Conservation (phyloP, 2,888 invertebrate genomes). For the Heliconius hortense region DNA sequence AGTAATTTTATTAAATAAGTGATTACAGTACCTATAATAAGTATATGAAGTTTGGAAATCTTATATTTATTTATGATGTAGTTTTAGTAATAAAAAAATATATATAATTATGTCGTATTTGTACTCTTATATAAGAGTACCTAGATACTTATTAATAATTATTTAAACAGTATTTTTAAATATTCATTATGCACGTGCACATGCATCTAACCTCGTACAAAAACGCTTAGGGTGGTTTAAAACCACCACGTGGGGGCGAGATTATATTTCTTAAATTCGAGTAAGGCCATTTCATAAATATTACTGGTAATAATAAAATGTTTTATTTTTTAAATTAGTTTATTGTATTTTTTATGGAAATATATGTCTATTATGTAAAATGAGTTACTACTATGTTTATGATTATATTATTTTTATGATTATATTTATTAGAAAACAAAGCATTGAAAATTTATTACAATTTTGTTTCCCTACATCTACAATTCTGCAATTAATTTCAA, state of each 20-base stretch:
- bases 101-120: background rate
- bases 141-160: background rate
- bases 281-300: background rate
- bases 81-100: background rate
- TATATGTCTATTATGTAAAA: background rate
- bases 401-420: no score
- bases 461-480: no score
- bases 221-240: slow-evolving; percentile 1
- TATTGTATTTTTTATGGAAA: background rate
- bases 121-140: background rate
- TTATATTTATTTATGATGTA: background rate
- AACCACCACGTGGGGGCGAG: slow-evolving; percentile 9
- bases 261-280: background rate
- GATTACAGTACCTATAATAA: no score
- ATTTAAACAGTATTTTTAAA: background rate
- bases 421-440: no score
- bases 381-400: background rate
- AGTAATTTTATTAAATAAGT: no score
- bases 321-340: background rate
- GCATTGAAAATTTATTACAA: no score
- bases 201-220: slow-evolving; percentile 15
- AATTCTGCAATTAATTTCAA: background rate
- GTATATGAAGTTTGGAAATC: background rate
- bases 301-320: background rate
- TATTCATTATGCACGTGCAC: slow-evolving; percentile 2